Conservation (phyloP, 2,113 vertebrate genomes). For the Edolisoma coerulescens region DNA sequence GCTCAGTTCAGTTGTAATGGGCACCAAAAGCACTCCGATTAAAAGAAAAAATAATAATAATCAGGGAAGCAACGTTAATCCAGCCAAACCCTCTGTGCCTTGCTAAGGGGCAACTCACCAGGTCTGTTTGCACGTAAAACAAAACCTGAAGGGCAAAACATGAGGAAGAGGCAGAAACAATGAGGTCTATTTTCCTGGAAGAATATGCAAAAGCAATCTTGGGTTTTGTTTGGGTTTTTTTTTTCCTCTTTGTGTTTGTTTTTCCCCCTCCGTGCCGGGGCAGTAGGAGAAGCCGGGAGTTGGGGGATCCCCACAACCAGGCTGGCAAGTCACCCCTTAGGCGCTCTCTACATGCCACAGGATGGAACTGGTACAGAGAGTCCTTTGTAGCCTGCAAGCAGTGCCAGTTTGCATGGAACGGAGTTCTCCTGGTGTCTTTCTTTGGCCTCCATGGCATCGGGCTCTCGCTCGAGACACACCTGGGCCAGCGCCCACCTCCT, state of each 20-base stretch:
- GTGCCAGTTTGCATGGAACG: constrained; percentile 86
- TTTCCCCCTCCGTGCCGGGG: neutral
- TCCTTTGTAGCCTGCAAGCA: constrained; percentile 83
- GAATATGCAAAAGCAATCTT: neutral
- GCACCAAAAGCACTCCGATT: constrained; percentile 69
- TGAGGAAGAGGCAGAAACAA: constrained; percentile 27
- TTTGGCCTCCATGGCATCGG: constrained; percentile 57
- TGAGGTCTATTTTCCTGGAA: constrained; percentile 32
- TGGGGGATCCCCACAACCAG: constrained; percentile 28
- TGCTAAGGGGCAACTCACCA: constrained; percentile 58
- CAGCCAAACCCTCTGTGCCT: constrained; percentile 60
- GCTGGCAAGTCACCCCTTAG: constrained; percentile 63
- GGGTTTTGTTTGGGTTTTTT: neutral
- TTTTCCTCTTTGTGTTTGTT: neutral
- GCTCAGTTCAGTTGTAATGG: constrained; percentile 56
- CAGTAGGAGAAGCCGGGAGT: constrained; percentile 6
- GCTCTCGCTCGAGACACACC: neutral
- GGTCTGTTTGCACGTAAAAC: constrained; percentile 57
- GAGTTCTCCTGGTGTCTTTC: constrained; percentile 73
- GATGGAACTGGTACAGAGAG: constrained; percentile 40
- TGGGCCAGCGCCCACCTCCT: constrained; percentile 19
- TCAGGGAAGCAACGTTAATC: constrained; percentile 56
- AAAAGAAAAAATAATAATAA: constrained; percentile 32
- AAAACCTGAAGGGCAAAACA: constrained; percentile 42
- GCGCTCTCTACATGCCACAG: constrained; percentile 31